These are phyloP conservation scores for Epinotia ramella DNA, from an alignment of 2,888 invertebrate species.

Conservation along the genomic window DNA sequence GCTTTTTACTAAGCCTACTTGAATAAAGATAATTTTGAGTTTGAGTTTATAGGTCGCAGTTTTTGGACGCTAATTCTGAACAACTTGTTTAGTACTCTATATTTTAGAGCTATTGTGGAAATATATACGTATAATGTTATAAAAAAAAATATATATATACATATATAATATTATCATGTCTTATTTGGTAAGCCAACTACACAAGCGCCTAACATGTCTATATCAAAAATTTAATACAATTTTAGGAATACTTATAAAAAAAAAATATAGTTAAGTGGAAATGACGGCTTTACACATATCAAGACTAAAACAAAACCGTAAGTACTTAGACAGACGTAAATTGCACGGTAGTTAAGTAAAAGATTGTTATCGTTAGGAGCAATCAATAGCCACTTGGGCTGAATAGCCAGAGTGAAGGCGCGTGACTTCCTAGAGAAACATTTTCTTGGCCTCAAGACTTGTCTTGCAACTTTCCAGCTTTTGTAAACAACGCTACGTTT, in stretches of 20 bases:
- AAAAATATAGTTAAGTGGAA: too few species aligned
- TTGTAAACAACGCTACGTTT: conserved; percentile 56
- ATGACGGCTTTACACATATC: conserved; percentile 15
- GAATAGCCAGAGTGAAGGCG: conserved; percentile 58
- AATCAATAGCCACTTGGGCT: conserved; percentile 67
- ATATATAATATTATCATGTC: not conserved
- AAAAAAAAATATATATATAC: not conserved
- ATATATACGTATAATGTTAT: too few species aligned
- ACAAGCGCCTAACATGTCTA: too few species aligned
- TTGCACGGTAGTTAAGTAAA: conserved; percentile 39
- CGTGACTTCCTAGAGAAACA: conserved; percentile 76
- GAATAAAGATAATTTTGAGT: too few species aligned
- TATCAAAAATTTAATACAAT: too few species aligned
- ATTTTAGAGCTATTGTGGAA: too few species aligned
- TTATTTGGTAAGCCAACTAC: too few species aligned
- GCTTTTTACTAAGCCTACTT: too few species aligned
- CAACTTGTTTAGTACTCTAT: too few species aligned
- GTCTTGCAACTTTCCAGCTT: conserved; percentile 78
- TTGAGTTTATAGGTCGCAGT: too few species aligned
- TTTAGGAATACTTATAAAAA: not conserved
- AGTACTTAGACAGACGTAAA: conserved; percentile 35
- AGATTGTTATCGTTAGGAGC: conserved; percentile 49
- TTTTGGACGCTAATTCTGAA: too few species aligned
- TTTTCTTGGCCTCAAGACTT: conserved; percentile 65
- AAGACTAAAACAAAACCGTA: conserved; percentile 18